Base-by-base conservation (phyloP, 2,113 vertebrate species). In the Python bivittatus region DNA sequence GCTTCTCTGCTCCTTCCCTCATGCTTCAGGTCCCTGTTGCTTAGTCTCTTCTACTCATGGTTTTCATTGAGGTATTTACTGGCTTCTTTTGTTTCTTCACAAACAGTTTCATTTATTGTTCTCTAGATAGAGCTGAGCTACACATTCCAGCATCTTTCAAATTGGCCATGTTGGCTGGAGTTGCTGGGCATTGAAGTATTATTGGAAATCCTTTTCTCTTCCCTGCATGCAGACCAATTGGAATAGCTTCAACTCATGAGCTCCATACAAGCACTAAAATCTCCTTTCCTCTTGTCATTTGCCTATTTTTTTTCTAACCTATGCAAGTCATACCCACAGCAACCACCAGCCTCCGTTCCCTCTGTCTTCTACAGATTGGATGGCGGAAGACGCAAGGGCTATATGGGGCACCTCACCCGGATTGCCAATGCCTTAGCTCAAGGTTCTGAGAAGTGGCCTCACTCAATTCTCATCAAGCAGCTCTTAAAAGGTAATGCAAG, bases 381-480 rank as follows among this genome's bases (percentile, higher is more conserved):
- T 2, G 97, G 97, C 0, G 97, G 97, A 61, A 94, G 95, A 1
- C 95, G 97, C 90, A 97, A 96, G 91, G 97, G 97, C 56, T 98
- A 97, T 93, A 98, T 98, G 97, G 97, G 97, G 33, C 97, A 98
- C 91, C 93, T 98, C 90, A 98, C 97, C 0, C 95, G 97, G 25
- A 94, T 97, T 84, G 97, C 97, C 94, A 97, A 97, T 0, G 90
- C 96, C 8, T 72, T 98, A 91, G 96, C 95, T 42, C 97, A 97
- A 92, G 97, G 94, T 27, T 15, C 84, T 0, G 97, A 98, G 88
- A 97, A 97, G 92, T 97, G 97, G 11, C 97, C 97, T 64, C 97
- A 97, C 0, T 94, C 94, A 0, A 91, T 92, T 54, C 96, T 97
- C 33, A 93, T 97, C 92, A 93, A 92, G 22, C 96, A 96, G 91